A percentile compares a stretch with the other conserved stretches of the same genome.
Conservation (phyloP, 2,113 vertebrate species). For the Indicator indicator region DNA sequence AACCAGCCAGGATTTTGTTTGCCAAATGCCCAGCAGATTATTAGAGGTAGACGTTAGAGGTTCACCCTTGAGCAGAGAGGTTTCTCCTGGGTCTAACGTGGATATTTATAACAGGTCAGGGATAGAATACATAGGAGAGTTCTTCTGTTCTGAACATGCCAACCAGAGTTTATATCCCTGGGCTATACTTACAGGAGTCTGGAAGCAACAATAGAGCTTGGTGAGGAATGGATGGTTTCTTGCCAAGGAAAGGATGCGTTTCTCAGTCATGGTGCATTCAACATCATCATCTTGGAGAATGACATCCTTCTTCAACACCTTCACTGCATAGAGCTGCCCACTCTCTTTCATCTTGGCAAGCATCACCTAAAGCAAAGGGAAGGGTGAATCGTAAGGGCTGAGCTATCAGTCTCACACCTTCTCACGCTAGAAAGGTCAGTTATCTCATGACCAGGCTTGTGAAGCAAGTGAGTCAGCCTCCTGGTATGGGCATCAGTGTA, state of each 20-base stretch:
- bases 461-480: neutral
- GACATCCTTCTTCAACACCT: conserved; percentile 97
- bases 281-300: conserved; percentile 98
- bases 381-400: neutral
- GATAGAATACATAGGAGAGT: neutral
- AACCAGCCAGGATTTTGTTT: neutral
- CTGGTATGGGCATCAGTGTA: neutral
- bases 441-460: neutral
- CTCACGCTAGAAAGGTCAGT: neutral
- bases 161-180: neutral
- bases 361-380: conserved; percentile 85
- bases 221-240: conserved; percentile 95
- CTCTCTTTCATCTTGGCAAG: conserved; percentile 86
- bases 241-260: conserved; percentile 91
- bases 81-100: neutral
- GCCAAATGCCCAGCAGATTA: neutral
- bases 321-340: conserved; percentile 90
- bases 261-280: conserved; percentile 97
- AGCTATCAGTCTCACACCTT: neutral
- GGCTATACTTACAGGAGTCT: conserved; percentile 85
- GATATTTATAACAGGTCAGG: neutral
- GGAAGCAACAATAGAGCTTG: conserved; percentile 96
- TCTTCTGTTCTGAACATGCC: neutral
- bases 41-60: neutral
- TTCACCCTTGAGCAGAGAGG: neutral